Evolutionary conservation across 1,140 invertebrate species (phyloP), one percentile per base, ranked within the genome.

Genomic region (Cyphomyrmex costatus): DNA sequence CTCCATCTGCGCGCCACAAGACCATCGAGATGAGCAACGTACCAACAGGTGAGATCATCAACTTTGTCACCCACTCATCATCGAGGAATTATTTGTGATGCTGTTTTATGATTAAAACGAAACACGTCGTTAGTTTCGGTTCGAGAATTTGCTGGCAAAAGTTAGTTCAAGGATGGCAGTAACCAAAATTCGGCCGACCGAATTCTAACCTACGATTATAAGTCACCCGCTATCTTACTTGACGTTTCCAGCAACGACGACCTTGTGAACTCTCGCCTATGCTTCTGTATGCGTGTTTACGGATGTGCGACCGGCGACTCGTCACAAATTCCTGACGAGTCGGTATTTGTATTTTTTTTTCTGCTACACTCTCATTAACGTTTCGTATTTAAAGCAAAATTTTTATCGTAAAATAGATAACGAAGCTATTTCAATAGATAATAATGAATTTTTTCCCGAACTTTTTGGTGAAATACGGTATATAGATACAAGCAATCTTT

Each of bases 31-130:
- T 94, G 93, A 93, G 89, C 82, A 92, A 86, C 89, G 86, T 94
- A 88, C 92, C 93, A 94, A 93, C 93, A 93, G 93, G 93, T 94
- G 92, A 93, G 93, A 74, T 85, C 86, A 63, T 86, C 78, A 76
- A 83, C 84, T 80, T 83, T 51, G 73, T 73, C 53, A 58, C 79
- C n/a, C 53, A 19, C 51, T 53, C 19, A n/a, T n/a, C n/a, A 56
- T 56, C 7, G 53, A 49, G 14, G 14, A 49, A 49, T 71, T 80
- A 21, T 36, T 84, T 16, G 12, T 10, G 16, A 3, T n/a, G 5
- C n/a, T 16, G 19, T 60, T 71, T 30, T 14, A 42, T 19, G 16
- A 33, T n/a, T 19, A 12, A 42, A 77, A 27, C n/a, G 14, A 7
- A 12, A 19, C 6, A 12, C n/a, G 14, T 46, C n/a, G 36, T 60